These are phyloP conservation scores for Serinus canaria DNA, from an alignment of 2,113 vertebrate genomes.

Conservation along the genomic window DNA sequence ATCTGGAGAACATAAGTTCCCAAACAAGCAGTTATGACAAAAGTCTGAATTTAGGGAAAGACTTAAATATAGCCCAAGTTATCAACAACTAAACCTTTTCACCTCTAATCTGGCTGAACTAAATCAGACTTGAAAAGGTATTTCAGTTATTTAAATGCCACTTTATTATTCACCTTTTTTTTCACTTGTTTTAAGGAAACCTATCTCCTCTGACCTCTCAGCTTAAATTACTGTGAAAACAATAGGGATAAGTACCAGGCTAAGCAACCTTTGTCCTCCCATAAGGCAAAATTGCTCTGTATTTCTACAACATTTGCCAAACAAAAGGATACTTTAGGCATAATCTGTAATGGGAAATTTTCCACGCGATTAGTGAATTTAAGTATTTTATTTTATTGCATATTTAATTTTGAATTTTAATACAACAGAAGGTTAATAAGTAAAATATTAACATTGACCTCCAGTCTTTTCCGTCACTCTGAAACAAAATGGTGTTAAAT, in stretches of 20 bases:
- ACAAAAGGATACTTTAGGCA: not conserved
- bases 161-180: not conserved
- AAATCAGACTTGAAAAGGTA: not conserved
- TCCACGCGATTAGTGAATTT: not conserved
- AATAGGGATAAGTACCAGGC: not conserved
- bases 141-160: not conserved
- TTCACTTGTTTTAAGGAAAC: not conserved
- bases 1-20: not conserved
- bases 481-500: not conserved
- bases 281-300: not conserved
- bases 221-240: not conserved
- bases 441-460: not conserved
- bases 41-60: not conserved
- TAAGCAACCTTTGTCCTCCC: not conserved
- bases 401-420: not conserved
- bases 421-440: not conserved
- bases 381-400: not conserved
- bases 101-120: not conserved
- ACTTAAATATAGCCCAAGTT: not conserved
- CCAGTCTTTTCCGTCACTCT: not conserved
- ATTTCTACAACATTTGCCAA: not conserved
- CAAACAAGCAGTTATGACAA: not conserved
- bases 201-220: not conserved
- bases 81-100: not conserved
- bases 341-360: rapidly evolving